These are phyloP conservation scores for Hycleus cichorii DNA, from an alignment of 1,140 invertebrate genomes.

Conservation along the genomic window DNA sequence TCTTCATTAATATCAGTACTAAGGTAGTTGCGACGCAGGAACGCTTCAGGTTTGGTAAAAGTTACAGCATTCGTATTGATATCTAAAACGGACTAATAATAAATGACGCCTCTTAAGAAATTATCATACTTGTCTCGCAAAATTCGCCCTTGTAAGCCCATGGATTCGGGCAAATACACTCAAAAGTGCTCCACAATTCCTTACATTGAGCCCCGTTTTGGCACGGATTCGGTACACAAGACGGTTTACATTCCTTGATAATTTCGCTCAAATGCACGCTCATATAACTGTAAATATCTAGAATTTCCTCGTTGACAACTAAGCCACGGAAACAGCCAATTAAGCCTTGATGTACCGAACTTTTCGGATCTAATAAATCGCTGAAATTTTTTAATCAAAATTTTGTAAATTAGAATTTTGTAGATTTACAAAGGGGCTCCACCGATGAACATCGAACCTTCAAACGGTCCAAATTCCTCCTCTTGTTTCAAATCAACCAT, in stretches of 20 bases:
- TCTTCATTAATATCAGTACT: conserved; percentile 55
- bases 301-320: conserved; percentile 82
- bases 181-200: conserved; percentile 86
- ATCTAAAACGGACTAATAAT: conserved; percentile 53
- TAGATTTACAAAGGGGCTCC: conserved; percentile 76
- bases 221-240: conserved; percentile 89
- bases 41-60: conserved; percentile 74
- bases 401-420: conserved; percentile 7
- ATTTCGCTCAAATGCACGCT: conserved; percentile 85
- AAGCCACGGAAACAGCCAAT: conserved; percentile 89
- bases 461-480: conserved; percentile 84
- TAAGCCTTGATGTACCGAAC: conserved; percentile 75
- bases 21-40: conserved; percentile 69
- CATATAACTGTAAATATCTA: conserved; percentile 89
- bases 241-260: conserved; percentile 86
- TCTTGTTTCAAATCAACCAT: conserved; percentile 79
- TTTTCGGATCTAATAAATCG: conserved; percentile 65
- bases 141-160: conserved; percentile 84
- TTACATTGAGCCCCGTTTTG: conserved; percentile 84
- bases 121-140: conserved; percentile 78
- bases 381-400: conserved; percentile 42
- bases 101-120: background rate
- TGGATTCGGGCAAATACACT: conserved; percentile 81
- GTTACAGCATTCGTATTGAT: conserved; percentile 84
- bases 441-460: conserved; percentile 87